Percentiles rank a stretch among this genome's conserved stretches.
These are phyloP conservation scores for Drosophila algonquin DNA, from an alignment of 2,888 invertebrate species.

Conservation along the genomic window DNA sequence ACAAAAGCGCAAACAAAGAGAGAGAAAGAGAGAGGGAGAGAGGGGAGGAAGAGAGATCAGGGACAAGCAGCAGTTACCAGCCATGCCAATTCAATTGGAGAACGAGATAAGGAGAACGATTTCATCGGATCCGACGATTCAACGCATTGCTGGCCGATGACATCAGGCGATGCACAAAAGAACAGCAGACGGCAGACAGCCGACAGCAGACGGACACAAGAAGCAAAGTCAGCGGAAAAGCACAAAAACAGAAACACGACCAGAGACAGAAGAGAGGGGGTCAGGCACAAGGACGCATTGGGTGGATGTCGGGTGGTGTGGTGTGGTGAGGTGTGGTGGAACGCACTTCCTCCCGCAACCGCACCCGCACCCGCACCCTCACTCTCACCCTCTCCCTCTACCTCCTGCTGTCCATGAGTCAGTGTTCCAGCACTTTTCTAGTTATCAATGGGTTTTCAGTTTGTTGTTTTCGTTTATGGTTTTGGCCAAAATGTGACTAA, in stretches of 20 bases:
- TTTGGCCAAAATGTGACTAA: conserved; percentile 29
- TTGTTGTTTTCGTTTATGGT: not conserved
- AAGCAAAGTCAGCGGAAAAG: not conserved
- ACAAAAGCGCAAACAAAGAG: not conserved
- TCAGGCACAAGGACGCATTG: not conserved
- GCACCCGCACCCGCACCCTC: not conserved
- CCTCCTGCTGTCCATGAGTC: conserved; percentile 17
- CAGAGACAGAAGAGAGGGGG: not conserved
- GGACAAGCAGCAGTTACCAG: conserved; percentile 8
- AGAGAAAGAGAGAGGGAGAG: not conserved
- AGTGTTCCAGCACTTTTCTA: conserved; percentile 18
- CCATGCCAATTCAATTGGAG: conserved; percentile 42
- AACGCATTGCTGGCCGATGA: conserved; percentile 68
- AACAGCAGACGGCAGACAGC: not conserved
- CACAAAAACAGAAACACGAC: conserved; percentile 1
- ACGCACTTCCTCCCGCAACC: not conserved
- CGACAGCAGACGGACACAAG: not conserved
- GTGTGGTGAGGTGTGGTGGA: not conserved
- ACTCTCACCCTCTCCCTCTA: not conserved
- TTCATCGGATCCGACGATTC: conserved; percentile 21
- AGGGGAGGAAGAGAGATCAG: not conserved
- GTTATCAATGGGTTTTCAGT: not conserved
- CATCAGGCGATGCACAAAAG: conserved; percentile 64
- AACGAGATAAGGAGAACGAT: conserved; percentile 36
- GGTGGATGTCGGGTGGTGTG: not conserved